Conservation (phyloP, 2,797 vertebrate genomes). For the Danio aesculapii region DNA sequence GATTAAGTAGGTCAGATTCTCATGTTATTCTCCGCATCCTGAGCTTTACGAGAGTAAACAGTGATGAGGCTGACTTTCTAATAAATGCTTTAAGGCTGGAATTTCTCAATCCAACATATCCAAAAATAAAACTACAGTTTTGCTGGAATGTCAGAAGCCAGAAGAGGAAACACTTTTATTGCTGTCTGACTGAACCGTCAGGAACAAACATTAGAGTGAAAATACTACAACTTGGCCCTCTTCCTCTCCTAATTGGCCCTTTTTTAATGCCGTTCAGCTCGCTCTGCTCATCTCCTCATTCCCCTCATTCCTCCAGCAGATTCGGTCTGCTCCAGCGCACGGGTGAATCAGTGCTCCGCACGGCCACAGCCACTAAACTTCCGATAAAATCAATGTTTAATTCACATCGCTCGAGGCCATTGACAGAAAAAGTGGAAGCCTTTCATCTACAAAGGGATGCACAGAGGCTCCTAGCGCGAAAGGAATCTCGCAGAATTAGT, state of each 20-base stretch:
- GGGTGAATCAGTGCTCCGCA: constrained; percentile 49
- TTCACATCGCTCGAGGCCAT: constrained; percentile 84
- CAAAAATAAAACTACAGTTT: constrained; percentile 31
- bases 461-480: constrained; percentile 51
- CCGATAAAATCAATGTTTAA: constrained; percentile 86
- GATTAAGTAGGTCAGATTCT: constrained; percentile 55
- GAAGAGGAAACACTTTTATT: constrained; percentile 49
- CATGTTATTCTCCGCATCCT: neutral
- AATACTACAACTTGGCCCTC: constrained; percentile 68
- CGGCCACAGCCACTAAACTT: constrained; percentile 74
- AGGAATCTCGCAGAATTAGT: constrained; percentile 70
- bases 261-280: constrained; percentile 68
- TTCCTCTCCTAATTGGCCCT: constrained; percentile 77
- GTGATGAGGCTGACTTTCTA: constrained; percentile 43
- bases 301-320: constrained; percentile 57
- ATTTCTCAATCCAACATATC: constrained; percentile 35
- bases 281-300: constrained; percentile 52
- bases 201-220: constrained; percentile 62
- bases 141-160: constrained; percentile 45
- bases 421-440: constrained; percentile 81
- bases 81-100: constrained; percentile 53
- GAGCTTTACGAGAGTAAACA: constrained; percentile 22
- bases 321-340: constrained; percentile 54
- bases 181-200: constrained; percentile 69
- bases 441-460: constrained; percentile 84